Percentiles rank a stretch among this genome's conserved stretches.
phyloP scores from a whole-genome alignment of 2,113 vertebrate species.

The Taurulus bubalis region DNA sequence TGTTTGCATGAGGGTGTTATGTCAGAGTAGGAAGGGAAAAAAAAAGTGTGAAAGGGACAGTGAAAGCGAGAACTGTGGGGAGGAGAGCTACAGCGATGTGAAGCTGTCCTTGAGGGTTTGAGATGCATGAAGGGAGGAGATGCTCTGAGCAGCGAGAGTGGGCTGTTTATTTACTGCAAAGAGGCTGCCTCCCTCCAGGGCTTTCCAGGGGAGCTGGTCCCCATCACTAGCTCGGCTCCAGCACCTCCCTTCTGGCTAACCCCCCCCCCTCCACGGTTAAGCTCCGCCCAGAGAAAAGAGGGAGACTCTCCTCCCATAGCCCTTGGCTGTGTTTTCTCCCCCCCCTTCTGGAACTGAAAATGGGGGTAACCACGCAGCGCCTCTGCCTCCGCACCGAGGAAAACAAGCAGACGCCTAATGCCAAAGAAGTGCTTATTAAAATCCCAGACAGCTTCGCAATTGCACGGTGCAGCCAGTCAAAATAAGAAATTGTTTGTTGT shows the following conservation, averaged over 20 bases:
- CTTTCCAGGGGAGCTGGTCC: conserved; percentile 70
- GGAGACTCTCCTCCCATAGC: conserved; percentile 39
- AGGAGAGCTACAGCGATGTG: conserved; percentile 35
- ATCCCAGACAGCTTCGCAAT: conserved; percentile 76
- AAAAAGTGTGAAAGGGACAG: conserved; percentile 39
- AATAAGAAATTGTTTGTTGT: conserved; percentile 81
- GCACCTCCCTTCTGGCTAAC: conserved; percentile 62
- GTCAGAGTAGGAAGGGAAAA: conserved; percentile 16
- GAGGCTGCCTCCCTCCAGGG: conserved; percentile 68
- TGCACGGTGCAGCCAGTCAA: conserved; percentile 74
- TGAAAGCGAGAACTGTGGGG: conserved; percentile 11
- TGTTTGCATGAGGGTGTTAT: conserved; percentile 62
- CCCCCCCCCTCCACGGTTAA: conserved; percentile 31
- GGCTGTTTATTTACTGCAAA: conserved; percentile 82
- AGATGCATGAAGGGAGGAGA: conserved; percentile 59
- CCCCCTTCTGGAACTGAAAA: conserved; percentile 54
- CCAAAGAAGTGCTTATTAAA: conserved; percentile 81
- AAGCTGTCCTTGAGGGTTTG: conserved; percentile 76
- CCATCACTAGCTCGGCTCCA: conserved; percentile 71
- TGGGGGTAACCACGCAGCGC: conserved; percentile 55
- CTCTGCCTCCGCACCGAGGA: conserved; percentile 52
- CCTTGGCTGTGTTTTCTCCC: conserved; percentile 52
- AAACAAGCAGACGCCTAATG: conserved; percentile 77
- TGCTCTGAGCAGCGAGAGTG: conserved; percentile 69
- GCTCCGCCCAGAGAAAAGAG: conserved; percentile 55